Conservation (phyloP, 2,113 vertebrate species). For the Salvelinus fontinalis region DNA sequence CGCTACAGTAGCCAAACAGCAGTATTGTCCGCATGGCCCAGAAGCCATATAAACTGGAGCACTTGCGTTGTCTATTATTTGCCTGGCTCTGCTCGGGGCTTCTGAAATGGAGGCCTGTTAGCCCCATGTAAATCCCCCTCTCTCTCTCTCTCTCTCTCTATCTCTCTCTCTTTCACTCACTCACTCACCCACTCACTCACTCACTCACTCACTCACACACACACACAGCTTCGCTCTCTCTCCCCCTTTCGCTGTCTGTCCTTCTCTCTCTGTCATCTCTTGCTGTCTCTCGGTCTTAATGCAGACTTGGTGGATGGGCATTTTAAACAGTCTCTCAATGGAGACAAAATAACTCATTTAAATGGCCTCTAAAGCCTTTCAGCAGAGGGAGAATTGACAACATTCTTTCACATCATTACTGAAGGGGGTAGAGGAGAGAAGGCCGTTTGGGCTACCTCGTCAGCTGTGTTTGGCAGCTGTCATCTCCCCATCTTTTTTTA, state of each 20-base stretch:
- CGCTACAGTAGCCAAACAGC: too few relatives aligned
- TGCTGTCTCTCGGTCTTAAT: slow-evolving; percentile 50
- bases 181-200: neutral
- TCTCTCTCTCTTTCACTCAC: neutral
- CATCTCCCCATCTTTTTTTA: slow-evolving; percentile 38
- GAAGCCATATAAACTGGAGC: too few relatives aligned
- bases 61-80: slow-evolving; percentile 27
- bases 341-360: slow-evolving; percentile 78
- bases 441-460: slow-evolving; percentile 37
- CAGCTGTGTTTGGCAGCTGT: slow-evolving; percentile 65
- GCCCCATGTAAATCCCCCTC: slow-evolving; percentile 54
- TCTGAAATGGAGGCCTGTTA: slow-evolving; percentile 40
- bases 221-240: slow-evolving; percentile 4
- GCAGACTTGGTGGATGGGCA: slow-evolving; percentile 68
- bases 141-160: slow-evolving; percentile 28
- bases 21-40: too few relatives aligned
- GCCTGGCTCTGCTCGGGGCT: slow-evolving; percentile 14
- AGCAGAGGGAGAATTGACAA: slow-evolving; percentile 72
- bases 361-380: slow-evolving; percentile 78
- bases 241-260: neutral
- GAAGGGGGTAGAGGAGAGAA: slow-evolving; percentile 41
- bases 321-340: slow-evolving; percentile 73
- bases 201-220: neutral
- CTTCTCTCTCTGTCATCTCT: neutral
- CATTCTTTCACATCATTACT: slow-evolving; percentile 83